A percentile compares a stretch with the other conserved stretches of the same genome.
Conservation (phyloP, 2,888 invertebrate genomes). For the Mythimna albipuncta region DNA sequence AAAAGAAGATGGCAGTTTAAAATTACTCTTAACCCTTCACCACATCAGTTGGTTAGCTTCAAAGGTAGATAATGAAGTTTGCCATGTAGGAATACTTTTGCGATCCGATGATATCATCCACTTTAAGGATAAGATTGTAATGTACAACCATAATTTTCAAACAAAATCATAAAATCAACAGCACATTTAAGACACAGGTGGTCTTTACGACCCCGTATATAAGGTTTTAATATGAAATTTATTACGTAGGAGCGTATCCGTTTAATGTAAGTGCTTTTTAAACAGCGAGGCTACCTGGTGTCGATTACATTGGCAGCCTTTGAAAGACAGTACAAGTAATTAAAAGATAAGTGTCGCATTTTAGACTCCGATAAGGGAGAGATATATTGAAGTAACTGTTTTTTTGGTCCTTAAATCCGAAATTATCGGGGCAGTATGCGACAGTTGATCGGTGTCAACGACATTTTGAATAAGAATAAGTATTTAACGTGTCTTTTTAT, state of each 20-base stretch:
- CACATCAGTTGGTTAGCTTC: not conserved
- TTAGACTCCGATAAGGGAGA: slow-evolving; percentile 1
- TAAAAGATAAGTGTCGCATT: slow-evolving; percentile 34
- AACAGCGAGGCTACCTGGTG: slow-evolving; percentile 37
- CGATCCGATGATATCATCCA: slow-evolving; percentile 32
- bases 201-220: slow-evolving; percentile 52
- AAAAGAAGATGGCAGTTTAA: not conserved
- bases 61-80: not conserved
- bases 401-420: slow-evolving; percentile 13
- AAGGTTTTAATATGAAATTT: slow-evolving; percentile 59
- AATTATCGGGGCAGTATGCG: not conserved
- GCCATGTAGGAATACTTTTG: not conserved
- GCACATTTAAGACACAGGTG: slow-evolving; percentile 53
- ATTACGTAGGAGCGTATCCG: slow-evolving; percentile 35
- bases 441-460: not conserved
- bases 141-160: slow-evolving; percentile 56
- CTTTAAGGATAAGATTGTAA: slow-evolving; percentile 20
- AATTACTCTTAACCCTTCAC: not conserved
- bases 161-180: slow-evolving; percentile 61
- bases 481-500: not conserved
- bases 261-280: slow-evolving; percentile 51
- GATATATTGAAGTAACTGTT: not conserved
- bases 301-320: slow-evolving; percentile 37
- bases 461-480: not conserved
- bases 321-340: slow-evolving; percentile 23